These are phyloP conservation scores for Heptranchias perlo DNA, from an alignment of 2,113 vertebrate genomes.

Conservation along the genomic window DNA sequence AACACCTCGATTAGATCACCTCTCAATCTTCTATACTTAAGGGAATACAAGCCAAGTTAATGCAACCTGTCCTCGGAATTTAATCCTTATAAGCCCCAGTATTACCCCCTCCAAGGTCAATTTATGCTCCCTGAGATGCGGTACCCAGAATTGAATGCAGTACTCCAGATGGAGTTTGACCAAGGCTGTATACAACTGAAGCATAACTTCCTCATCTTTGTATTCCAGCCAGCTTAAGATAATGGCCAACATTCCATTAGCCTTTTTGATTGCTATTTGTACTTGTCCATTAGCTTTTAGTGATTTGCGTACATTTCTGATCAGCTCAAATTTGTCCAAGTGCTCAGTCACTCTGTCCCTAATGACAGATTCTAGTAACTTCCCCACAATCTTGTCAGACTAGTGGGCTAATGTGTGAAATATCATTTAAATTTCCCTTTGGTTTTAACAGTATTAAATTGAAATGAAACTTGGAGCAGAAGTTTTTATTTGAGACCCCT, in stretches of 20 bases:
- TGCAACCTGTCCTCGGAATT: not conserved
- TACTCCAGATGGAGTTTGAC: not conserved
- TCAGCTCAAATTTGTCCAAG: not conserved
- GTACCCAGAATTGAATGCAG: not conserved
- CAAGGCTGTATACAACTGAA: not conserved
- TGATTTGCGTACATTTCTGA: too few relatives aligned
- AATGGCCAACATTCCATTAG: too few relatives aligned
- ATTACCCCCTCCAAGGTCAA: not conserved
- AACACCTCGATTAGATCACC: not conserved
- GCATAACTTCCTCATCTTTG: not conserved
- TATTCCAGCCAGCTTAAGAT: not conserved
- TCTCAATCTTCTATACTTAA: not conserved
- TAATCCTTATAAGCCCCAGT: not conserved
- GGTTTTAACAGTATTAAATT: not conserved
- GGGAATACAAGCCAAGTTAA: not conserved
- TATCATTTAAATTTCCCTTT: not conserved
- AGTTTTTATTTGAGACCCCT: not conserved
- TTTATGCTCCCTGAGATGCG: not conserved
- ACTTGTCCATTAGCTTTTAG: too few relatives aligned
- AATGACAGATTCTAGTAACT: not conserved
- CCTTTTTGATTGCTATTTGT: too few relatives aligned
- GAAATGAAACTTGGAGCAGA: not conserved
- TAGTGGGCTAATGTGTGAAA: not conserved
- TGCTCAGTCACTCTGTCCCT: not conserved
- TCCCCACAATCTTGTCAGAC: not conserved